These are phyloP conservation scores for Dallia pectoralis DNA, from an alignment of 2,797 vertebrate species.

Conservation along the genomic window DNA sequence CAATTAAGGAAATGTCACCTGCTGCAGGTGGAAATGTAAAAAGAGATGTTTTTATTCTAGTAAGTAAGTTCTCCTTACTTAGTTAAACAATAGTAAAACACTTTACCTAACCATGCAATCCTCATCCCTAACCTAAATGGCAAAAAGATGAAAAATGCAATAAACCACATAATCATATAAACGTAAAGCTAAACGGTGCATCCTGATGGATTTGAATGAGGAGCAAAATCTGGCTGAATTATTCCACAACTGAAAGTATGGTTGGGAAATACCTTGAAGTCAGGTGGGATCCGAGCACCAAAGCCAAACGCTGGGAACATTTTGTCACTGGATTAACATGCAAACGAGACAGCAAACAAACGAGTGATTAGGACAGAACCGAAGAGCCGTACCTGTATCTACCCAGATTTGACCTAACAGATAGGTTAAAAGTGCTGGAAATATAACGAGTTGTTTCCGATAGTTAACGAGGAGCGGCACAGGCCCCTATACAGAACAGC, in stretches of 20 bases:
- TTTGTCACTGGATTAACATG: constrained; percentile 76
- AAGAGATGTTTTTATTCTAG: too few species aligned
- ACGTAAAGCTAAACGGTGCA: not conserved
- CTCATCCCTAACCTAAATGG: too few species aligned
- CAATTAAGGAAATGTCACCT: too few species aligned
- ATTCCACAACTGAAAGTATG: not conserved
- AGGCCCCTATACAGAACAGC: constrained; percentile 5
- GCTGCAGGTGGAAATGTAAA: too few species aligned
- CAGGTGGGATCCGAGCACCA: constrained; percentile 81
- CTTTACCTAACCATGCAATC: too few species aligned
- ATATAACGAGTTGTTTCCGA: too few species aligned
- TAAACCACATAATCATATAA: not conserved
- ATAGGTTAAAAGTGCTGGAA: too few species aligned
- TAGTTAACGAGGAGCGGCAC: too few species aligned
- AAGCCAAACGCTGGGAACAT: constrained; percentile 88
- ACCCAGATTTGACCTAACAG: too few species aligned
- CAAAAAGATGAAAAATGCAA: not conserved
- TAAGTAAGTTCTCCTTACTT: too few species aligned
- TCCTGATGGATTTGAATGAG: not conserved
- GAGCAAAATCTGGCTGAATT: not conserved
- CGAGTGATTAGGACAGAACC: not conserved
- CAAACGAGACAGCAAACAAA: constrained; percentile 17
- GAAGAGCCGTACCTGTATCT: too few species aligned
- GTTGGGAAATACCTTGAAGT: constrained; percentile 78
- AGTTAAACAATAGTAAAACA: too few species aligned